These are phyloP conservation scores for Delphinapterus leucas DNA, from an alignment of 2,113 vertebrate species.

Conservation along the genomic window DNA sequence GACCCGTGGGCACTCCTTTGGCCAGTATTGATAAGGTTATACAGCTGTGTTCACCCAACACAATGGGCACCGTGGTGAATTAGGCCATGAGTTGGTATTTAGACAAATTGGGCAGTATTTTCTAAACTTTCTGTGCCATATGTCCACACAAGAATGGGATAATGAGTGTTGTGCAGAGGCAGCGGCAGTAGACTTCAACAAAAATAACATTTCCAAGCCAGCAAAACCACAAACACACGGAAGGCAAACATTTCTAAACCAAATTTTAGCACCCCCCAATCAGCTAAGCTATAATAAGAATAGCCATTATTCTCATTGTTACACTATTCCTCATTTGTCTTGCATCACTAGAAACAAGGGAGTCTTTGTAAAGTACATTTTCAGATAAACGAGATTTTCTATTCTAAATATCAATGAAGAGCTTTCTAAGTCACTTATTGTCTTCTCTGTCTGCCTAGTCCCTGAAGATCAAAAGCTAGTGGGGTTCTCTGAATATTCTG, in stretches of 20 bases:
- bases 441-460: background rate
- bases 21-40: background rate
- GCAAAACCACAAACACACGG: background rate
- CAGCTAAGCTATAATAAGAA: background rate
- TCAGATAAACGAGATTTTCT: background rate
- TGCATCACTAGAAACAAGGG: background rate
- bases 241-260: background rate
- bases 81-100: conserved; percentile 12
- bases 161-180: conserved; percentile 18
- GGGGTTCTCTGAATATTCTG: background rate
- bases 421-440: background rate
- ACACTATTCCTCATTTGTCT: background rate
- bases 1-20: background rate
- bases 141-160: conserved; percentile 32
- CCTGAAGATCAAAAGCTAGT: background rate
- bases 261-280: background rate
- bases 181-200: background rate
- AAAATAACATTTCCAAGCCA: background rate
- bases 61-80: background rate
- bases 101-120: conserved; percentile 58
- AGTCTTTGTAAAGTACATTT: background rate
- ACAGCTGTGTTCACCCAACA: background rate
- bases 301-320: background rate
- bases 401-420: background rate
- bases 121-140: conserved; percentile 48